These are phyloP conservation scores for Drepanosiphum platanoidis DNA, from an alignment of 2,888 invertebrate genomes.

Conservation along the genomic window DNA sequence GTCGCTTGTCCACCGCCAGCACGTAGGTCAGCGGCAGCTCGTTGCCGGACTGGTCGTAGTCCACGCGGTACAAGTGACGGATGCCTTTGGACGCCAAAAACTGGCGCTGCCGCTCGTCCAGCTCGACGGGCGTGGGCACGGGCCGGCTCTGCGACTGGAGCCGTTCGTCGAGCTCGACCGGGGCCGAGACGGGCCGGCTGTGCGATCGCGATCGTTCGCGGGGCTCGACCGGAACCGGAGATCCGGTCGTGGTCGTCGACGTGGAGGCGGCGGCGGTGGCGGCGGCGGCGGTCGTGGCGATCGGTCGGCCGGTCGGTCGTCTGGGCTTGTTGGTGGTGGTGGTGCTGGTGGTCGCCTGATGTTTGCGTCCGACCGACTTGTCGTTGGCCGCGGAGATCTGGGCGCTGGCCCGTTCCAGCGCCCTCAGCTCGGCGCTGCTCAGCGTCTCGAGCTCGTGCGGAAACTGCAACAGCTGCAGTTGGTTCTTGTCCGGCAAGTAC, in stretches of 20 bases:
- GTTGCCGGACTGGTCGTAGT: conserved; percentile 64
- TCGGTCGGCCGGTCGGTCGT: too few relatives aligned
- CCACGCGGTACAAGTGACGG: conserved; percentile 64
- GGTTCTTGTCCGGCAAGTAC: conserved; percentile 47
- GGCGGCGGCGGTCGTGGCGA: background rate
- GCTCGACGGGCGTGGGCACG: conserved; percentile 63
- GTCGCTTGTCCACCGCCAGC: conserved; percentile 63
- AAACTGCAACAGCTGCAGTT: conserved; percentile 59
- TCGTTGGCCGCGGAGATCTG: conserved; percentile 16
- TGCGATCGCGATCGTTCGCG: too few relatives aligned
- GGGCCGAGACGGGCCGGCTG: too few relatives aligned
- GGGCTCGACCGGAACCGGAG: too few relatives aligned
- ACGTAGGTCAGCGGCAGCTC: conserved; percentile 64
- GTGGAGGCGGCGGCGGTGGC: background rate
- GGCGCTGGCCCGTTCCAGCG: conserved; percentile 63
- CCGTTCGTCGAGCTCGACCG: background rate
- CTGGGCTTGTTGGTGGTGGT: too few relatives aligned
- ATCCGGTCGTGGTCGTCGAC: background rate
- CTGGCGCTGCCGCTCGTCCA: conserved; percentile 63
- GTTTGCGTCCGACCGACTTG: background rate
- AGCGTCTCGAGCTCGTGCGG: conserved; percentile 63
- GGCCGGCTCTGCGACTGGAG: conserved; percentile 46
- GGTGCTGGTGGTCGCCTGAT: background rate
- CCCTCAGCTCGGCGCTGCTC: conserved; percentile 64
- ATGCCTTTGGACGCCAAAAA: conserved; percentile 64